Base-by-base conservation (phyloP, 2,113 vertebrate species). In the Scartelaos histophorus region DNA sequence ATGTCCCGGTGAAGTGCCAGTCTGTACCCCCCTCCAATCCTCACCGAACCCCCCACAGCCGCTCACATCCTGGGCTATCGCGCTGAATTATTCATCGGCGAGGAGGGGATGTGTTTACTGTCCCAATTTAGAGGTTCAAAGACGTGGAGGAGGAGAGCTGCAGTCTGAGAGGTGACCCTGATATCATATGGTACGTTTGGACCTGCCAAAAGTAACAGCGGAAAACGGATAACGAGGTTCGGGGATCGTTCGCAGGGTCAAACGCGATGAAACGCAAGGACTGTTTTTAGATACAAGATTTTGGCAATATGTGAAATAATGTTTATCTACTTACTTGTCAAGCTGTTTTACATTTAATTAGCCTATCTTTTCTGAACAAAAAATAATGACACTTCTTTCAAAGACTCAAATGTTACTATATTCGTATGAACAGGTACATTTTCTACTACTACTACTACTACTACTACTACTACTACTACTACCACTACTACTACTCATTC, bases 31-130 rank as follows among this genome's bases (percentile, higher is more conserved):
- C 56, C 67, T 25, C 51, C 45, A 1, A 17, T 58, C 73, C 68
- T 54, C 66, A 13, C 0, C 56, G 5, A 13, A 67, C 76, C 51
- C 64, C 71, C 74, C 79, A 68, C 66, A 25, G 49, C 45, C 43
- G 29, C 69, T 73, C 76, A 81, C 71, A 38, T 57, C 78, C 57
- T 83, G 79, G 67, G 76, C 60, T 2, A 15, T 25, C 24, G 0
- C 1, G 11, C 25, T 87, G 73, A 81, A 87, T 90, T 69, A 86
- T 88, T 75, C 35, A 86, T 67, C 43, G 70, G 12, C 45, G n/a
- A 43, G 16, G 49, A 69, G 15, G 1, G 34, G 66, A 51, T 22
- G 3, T 35, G 70, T 78, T 82, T 67, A 78, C 77, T 47, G 35
- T 29, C 64, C 35, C 35, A 46, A 22, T 74, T 69, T 13, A 74